Conservation (phyloP, 1,140 invertebrate genomes). For the Drosophila kepulauana region DNA sequence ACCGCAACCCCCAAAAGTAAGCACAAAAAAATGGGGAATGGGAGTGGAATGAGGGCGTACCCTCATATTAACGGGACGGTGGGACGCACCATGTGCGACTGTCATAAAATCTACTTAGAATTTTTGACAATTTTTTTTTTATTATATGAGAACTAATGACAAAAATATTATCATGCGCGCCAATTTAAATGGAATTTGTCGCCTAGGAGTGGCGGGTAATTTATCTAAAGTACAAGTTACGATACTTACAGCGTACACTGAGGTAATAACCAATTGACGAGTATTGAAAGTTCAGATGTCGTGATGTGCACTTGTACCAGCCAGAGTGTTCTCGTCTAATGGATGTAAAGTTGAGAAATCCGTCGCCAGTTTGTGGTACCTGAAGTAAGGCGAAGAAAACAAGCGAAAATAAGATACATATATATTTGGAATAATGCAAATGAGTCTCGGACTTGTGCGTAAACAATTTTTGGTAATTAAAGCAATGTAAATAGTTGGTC, state of each 20-base stretch:
- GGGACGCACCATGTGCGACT: slow-evolving; percentile 65
- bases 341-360: slow-evolving; percentile 92
- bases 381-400: slow-evolving; percentile 43
- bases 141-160: slow-evolving; percentile 71
- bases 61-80: slow-evolving; percentile 23
- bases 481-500: slow-evolving; percentile 70
- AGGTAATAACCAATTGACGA: slow-evolving; percentile 95
- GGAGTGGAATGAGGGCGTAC: slow-evolving; percentile 4
- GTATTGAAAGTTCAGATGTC: slow-evolving; percentile 92
- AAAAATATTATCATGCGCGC: slow-evolving; percentile 72
- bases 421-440: slow-evolving; percentile 28
- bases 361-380: slow-evolving; percentile 89
- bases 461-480: slow-evolving; percentile 81
- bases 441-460: slow-evolving; percentile 66
- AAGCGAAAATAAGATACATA: slow-evolving; percentile 13
- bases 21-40: slow-evolving; percentile 4
- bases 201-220: slow-evolving; percentile 73
- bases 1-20: slow-evolving; percentile 35
- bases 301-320: slow-evolving; percentile 95
- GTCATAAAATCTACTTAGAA: slow-evolving; percentile 65
- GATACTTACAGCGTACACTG: slow-evolving; percentile 92
- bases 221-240: slow-evolving; percentile 41
- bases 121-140: slow-evolving; percentile 53
- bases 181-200: slow-evolving; percentile 82
- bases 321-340: slow-evolving; percentile 92